These are phyloP conservation scores for Drosophila punjabiensis DNA, from an alignment of 1,140 invertebrate genomes.

Conservation along the genomic window DNA sequence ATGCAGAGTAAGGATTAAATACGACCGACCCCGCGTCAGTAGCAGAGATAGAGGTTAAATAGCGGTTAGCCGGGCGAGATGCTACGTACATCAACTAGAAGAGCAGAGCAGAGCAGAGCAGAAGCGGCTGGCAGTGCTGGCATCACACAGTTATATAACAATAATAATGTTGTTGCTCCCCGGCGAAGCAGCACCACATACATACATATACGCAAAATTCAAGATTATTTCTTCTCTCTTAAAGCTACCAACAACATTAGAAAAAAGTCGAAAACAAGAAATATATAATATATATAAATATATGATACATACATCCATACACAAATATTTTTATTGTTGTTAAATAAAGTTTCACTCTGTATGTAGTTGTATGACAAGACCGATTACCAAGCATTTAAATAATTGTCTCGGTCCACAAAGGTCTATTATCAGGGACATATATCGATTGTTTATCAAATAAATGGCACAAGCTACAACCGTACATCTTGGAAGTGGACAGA, in stretches of 20 bases:
- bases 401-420: not conserved
- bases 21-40: not conserved
- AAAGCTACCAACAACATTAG: constrained; percentile 34
- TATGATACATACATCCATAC: constrained; percentile 42
- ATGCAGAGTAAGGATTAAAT: constrained; percentile 88
- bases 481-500: not conserved
- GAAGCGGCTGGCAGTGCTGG: constrained; percentile 17
- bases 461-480: not conserved
- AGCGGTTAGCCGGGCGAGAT: constrained; percentile 18
- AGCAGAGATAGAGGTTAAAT: constrained; percentile 25
- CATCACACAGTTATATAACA: constrained; percentile 26
- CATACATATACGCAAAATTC: constrained; percentile 27
- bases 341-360: constrained; percentile 58
- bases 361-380: constrained; percentile 45
- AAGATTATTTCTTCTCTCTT: constrained; percentile 32
- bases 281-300: constrained; percentile 31
- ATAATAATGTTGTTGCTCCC: constrained; percentile 25
- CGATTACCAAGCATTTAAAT: constrained; percentile 26
- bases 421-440: constrained; percentile 15
- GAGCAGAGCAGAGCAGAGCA: not conserved
- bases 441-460: constrained; percentile 9
- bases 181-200: constrained; percentile 28
- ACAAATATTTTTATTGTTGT: constrained; percentile 56
- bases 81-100: constrained; percentile 16
- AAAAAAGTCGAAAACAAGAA: constrained; percentile 7